Evolutionary conservation across 2,113 vertebrate genomes (phyloP).

Genomic region (Ageneiosus marmoratus): DNA sequence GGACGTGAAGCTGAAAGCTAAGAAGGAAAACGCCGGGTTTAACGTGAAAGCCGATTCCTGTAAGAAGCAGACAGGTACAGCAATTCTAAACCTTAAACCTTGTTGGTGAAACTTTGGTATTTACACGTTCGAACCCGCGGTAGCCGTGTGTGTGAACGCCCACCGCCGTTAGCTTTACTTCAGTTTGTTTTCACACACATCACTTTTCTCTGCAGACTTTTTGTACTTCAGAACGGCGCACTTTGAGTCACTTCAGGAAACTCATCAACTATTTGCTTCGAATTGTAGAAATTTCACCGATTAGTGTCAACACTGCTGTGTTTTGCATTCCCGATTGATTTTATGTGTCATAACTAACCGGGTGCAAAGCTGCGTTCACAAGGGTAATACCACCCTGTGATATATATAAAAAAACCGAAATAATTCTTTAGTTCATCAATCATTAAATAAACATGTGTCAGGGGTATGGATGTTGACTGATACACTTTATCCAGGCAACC

Average conservation of each 20-base stretch:
- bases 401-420: too few relatives aligned
- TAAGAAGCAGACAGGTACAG: constrained; percentile 38
- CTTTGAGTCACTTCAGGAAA: neutral
- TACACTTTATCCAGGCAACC: neutral
- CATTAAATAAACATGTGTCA: neutral
- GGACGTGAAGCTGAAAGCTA: constrained; percentile 69
- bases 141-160: constrained; percentile 19
- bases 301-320: neutral
- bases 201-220: neutral
- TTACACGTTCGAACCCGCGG: neutral
- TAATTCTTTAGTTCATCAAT: too few relatives aligned
- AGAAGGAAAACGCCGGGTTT: constrained; percentile 75
- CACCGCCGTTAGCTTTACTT: neutral
- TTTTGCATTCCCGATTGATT: neutral
- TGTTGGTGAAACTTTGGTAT: neutral
- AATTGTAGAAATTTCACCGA: neutral
- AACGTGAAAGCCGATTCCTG: constrained; percentile 62
- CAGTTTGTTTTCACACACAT: neutral
- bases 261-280: neutral
- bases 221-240: neutral
- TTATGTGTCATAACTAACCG: neutral
- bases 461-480: neutral
- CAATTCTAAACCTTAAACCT: neutral
- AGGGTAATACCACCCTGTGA: too few relatives aligned
- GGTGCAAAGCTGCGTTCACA: neutral